Evolutionary conservation across 2,888 invertebrate species (phyloP), one percentile per base, ranked within the genome.

Genomic region (Drosophila leonis): DNA sequence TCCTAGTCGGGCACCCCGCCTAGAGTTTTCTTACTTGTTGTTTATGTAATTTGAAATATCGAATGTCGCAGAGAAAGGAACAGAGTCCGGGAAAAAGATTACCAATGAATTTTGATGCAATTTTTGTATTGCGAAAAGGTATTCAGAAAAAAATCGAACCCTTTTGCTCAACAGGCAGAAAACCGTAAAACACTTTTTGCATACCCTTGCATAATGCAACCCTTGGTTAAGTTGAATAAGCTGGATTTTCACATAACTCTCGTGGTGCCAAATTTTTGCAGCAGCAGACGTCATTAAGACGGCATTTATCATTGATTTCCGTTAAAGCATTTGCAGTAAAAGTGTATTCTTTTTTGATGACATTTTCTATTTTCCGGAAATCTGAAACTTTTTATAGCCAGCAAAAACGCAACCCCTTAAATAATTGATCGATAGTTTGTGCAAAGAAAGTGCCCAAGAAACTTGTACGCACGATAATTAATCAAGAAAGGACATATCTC

Each of bases 21-120:
- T n/a, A n/a, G n/a, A n/a, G n/a, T n/a, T n/a, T n/a, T n/a, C n/a
- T n/a, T n/a, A n/a, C n/a, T n/a, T n/a, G n/a, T n/a, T n/a, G 83
- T 79, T 89, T 82, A 79, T 75, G 76, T 85, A 89, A 87, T 89
- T 89, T 79, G 73, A 80, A 69, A 76, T 84, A 87, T 89, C 86
- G 62, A 82, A 89, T 87, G 71, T 87, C 86, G 69, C 65, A 55
- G 65, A 78, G 76, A 59, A 72, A 64, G 74, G 63, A 65, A 80
- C 72, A 76, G 59, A 54, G 52, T 57, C 44, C 51, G 54, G 24
- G 60, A 71, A 83, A 81, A 75, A 81, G 78, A 90, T 87, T 80
- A 69, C 69, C 69, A 73, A 87, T 82, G 77, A 80, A 83, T 82
- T 81, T 35, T 37, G 35, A 67, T 71, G 72, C 73, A 56, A 44